Evolutionary conservation across 2,797 vertebrate genomes (phyloP), one percentile per base, ranked within the genome.

Genomic region (Phrynocephalus guinanensis): DNA sequence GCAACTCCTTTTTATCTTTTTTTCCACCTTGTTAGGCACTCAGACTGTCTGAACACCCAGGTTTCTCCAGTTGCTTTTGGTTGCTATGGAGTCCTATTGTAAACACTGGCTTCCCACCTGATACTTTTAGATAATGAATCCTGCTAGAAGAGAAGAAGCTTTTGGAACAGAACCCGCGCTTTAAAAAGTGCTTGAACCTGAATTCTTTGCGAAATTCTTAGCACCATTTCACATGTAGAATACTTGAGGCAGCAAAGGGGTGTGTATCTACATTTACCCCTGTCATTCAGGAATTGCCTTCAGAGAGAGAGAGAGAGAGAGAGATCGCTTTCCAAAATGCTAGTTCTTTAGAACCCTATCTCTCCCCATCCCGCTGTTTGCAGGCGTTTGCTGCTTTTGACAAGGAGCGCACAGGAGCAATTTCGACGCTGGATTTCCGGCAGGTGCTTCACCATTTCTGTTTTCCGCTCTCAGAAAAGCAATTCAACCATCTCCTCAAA

Each of bases 361-460:
- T 88, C 66, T 89, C 85, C 13, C 38, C 33, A 33, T 50, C 30
- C 67, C 86, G 84, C 18, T 24, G 28, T 90, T 86, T 52, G 38
- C 80, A 95, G 96, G 94, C 92, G 9, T 97, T 97, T 92, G 94
- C 92, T 87, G 79, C 95, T 0, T 92, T 97, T 90, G 96, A 96
- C 90, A 94, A 94, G 90, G 93, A 95, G 48, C 91, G 90, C 68
- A 96, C 82, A 0, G 95, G 97, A 15, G 66, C 90, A 75, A 86
- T 96, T n/a, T 93, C 94, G 70, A 60, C 87, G 20, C 48, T 91
- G 24, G 95, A 97, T 70, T 97, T 97, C 85, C 68, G 1, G 3
- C 88, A 93, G 75, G 95, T 97, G 1, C 91, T 97, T 84, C 95
- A 96, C 89, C 90, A 93, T 71, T 96, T 97, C 91, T 97, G 95